These are phyloP conservation scores for Drosophila kokeensis DNA, from an alignment of 2,888 invertebrate genomes.

Conservation along the genomic window DNA sequence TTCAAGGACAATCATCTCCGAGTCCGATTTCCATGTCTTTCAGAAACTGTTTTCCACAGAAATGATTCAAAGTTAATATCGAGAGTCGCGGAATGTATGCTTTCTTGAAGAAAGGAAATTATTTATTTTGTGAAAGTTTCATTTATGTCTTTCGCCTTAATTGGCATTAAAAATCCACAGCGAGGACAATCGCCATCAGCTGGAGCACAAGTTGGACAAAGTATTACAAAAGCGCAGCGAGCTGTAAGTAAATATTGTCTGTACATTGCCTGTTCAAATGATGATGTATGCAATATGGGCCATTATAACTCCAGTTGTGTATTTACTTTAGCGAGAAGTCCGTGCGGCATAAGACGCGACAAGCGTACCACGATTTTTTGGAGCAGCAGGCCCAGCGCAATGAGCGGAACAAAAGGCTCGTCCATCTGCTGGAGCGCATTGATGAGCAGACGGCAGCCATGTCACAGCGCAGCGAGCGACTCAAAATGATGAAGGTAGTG, in stretches of 20 bases:
- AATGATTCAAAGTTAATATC: background rate
- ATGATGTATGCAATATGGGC: background rate
- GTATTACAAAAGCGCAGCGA: conserved; percentile 86
- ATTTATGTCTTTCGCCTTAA: background rate
- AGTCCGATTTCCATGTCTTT: background rate
- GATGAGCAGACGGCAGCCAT: conserved; percentile 87
- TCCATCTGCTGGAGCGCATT: conserved; percentile 87
- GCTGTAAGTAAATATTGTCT: conserved; percentile 85
- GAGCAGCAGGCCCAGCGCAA: conserved; percentile 87
- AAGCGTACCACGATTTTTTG: conserved; percentile 85
- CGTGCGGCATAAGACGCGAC: conserved; percentile 78
- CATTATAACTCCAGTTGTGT: conserved; percentile 1
- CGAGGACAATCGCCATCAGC: conserved; percentile 86
- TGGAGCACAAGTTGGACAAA: conserved; percentile 86
- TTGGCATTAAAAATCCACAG: conserved; percentile 69
- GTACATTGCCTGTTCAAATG: background rate
- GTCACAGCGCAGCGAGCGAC: conserved; percentile 87
- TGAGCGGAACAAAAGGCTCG: conserved; percentile 87
- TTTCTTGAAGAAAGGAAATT: background rate
- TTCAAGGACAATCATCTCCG: background rate
- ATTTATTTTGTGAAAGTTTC: background rate
- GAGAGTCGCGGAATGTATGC: background rate
- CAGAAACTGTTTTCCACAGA: background rate
- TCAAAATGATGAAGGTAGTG: conserved; percentile 86
- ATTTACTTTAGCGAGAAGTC: conserved; percentile 74